These are phyloP conservation scores for Perodicticus potto DNA, from an alignment of 2,797 vertebrate species.

Conservation along the genomic window DNA sequence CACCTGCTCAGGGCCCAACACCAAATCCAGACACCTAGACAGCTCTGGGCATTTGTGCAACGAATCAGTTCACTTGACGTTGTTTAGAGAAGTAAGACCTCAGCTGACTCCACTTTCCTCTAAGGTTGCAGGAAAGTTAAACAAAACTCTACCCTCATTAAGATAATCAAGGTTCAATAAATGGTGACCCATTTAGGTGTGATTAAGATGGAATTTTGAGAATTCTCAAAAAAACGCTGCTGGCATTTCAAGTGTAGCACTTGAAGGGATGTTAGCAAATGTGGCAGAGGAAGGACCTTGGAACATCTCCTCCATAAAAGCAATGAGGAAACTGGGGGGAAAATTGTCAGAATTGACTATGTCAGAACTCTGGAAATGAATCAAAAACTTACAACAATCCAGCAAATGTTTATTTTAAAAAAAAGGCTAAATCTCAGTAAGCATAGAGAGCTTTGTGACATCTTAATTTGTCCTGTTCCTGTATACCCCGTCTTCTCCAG, in stretches of 20 bases:
- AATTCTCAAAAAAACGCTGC: neutral
- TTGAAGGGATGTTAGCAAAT: neutral
- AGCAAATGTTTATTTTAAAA: neutral
- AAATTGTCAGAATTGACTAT: neutral
- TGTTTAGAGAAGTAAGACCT: neutral
- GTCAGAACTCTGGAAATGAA: neutral
- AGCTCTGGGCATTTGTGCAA: neutral
- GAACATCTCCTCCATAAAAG: neutral
- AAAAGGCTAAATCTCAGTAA: constrained; percentile 6
- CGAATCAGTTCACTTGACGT: neutral
- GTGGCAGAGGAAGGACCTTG: neutral
- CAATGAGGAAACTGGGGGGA: neutral
- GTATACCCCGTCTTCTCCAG: neutral
- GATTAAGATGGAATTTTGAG: neutral
- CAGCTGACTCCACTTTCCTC: neutral
- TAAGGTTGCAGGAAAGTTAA: neutral
- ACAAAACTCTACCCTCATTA: neutral
- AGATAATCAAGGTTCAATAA: neutral
- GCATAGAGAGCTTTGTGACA: neutral
- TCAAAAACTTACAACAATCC: neutral
- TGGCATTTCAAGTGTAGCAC: neutral
- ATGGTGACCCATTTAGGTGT: neutral
- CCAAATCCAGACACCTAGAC: neutral
- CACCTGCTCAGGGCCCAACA: neutral
- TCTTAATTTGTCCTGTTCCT: neutral